Percentiles rank a stretch among this genome's conserved stretches.
These are phyloP conservation scores for Bufo gargarizans DNA, from an alignment of 2,113 vertebrate genomes.

Conservation along the genomic window DNA sequence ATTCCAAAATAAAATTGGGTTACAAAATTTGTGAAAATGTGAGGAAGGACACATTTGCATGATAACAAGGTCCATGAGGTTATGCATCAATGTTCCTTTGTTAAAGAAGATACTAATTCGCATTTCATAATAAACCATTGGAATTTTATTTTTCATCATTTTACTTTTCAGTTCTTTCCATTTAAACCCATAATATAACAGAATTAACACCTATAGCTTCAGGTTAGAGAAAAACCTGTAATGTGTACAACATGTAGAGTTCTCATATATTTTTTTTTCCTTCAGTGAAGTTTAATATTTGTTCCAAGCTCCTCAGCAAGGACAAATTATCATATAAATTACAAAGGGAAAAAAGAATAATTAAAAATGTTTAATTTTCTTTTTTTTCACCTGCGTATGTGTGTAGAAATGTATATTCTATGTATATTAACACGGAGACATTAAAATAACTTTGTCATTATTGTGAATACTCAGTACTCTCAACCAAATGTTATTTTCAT, in stretches of 20 bases:
- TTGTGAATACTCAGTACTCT: neutral
- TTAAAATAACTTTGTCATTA: neutral
- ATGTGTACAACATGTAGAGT: conserved; percentile 13
- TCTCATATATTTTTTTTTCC: neutral
- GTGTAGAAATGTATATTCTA: neutral
- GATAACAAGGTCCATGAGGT: too few relatives aligned
- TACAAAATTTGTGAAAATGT: too few relatives aligned
- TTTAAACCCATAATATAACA: too few relatives aligned
- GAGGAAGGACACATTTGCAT: too few relatives aligned
- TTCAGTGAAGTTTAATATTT: conserved; percentile 16
- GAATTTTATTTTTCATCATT: too few relatives aligned
- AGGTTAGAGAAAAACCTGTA: neutral
- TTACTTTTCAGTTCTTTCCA: too few relatives aligned
- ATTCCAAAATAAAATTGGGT: too few relatives aligned
- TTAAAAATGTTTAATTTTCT: conserved; percentile 27
- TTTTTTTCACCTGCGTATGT: neutral
- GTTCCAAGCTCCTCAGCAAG: neutral
- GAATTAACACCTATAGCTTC: conserved; percentile 5
- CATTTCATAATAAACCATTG: too few relatives aligned
- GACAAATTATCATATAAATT: conserved; percentile 41
- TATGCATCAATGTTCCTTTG: too few relatives aligned
- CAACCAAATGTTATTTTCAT: neutral
- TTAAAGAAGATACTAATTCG: too few relatives aligned
- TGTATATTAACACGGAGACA: neutral
- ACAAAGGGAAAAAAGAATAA: conserved; percentile 16